These are phyloP conservation scores for Papilio gigon DNA, from an alignment of 2,888 invertebrate genomes.

Conservation along the genomic window DNA sequence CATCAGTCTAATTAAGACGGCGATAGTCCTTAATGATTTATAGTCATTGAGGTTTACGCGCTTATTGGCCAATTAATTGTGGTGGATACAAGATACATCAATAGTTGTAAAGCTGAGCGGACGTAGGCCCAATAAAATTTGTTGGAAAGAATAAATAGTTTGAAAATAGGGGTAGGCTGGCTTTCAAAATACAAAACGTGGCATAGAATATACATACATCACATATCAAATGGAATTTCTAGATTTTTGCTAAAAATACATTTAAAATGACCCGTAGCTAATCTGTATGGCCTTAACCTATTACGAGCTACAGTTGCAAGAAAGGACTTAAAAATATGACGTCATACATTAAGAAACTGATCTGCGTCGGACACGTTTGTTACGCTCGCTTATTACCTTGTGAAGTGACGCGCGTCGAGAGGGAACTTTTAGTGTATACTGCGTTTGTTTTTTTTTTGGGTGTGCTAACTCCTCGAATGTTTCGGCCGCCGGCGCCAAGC, in stretches of 20 bases:
- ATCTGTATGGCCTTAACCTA: not conserved
- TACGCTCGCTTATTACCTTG: constrained; percentile 70
- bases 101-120: constrained; percentile 27
- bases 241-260: no score
- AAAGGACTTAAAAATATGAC: constrained; percentile 23
- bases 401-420: constrained; percentile 67
- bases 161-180: not conserved
- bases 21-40: constrained; percentile 70
- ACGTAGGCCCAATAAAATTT: constrained; percentile 40
- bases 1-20: constrained; percentile 76
- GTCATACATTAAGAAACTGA: constrained; percentile 50
- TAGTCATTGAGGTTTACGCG: constrained; percentile 55
- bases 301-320: not conserved
- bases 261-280: not conserved
- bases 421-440: constrained; percentile 65
- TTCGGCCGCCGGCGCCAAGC: constrained; percentile 71
- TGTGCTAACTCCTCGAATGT: constrained; percentile 72
- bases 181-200: not conserved
- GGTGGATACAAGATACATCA: constrained; percentile 22
- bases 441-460: constrained; percentile 48
- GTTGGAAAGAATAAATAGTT: constrained; percentile 13
- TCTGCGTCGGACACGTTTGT: constrained; percentile 59
- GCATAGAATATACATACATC: not conserved
- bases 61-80: constrained; percentile 50
- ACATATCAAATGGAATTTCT: no score